phyloP scores from a whole-genome alignment of 1,140 invertebrate genomes.

The Laodelphax striatellus region DNA sequence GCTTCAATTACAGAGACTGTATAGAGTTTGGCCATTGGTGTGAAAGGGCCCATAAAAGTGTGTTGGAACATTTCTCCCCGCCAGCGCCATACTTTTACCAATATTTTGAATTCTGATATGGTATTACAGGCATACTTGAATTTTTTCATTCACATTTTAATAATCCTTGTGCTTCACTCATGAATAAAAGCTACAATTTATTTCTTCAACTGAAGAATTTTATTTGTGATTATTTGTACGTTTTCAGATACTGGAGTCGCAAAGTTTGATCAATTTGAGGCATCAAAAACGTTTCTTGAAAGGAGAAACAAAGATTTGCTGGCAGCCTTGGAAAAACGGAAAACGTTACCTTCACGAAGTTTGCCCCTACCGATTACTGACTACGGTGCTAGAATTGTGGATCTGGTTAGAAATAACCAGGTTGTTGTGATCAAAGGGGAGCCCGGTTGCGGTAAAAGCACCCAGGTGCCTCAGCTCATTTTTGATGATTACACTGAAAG shows the following conservation, averaged over 20 bases:
- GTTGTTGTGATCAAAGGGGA: constrained; percentile 29
- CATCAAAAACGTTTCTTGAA: constrained; percentile 4
- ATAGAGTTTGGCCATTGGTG: no score
- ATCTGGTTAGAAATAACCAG: constrained; percentile 25
- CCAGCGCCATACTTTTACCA: no score
- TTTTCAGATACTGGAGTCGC: background rate
- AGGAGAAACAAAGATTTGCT: constrained; percentile 5
- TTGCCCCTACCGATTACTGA: constrained; percentile 4
- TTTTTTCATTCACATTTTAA: no score
- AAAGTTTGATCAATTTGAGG: background rate
- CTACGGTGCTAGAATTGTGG: constrained; percentile 6
- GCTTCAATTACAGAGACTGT: no score
- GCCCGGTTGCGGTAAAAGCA: constrained; percentile 51
- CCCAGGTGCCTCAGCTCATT: constrained; percentile 73
- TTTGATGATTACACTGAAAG: constrained; percentile 60
- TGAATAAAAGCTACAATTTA: no score
- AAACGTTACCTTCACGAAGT: background rate
- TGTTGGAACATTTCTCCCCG: no score
- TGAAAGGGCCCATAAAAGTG: no score
- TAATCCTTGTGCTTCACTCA: no score
- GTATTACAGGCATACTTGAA: no score
- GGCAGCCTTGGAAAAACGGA: background rate
- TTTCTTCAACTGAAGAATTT: background rate
- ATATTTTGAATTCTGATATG: no score
- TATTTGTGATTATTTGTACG: background rate